A percentile compares a stretch with the other conserved stretches of the same genome.
phyloP scores from a whole-genome alignment of 2,113 vertebrate genomes.

The Lepisosteus osseus region DNA sequence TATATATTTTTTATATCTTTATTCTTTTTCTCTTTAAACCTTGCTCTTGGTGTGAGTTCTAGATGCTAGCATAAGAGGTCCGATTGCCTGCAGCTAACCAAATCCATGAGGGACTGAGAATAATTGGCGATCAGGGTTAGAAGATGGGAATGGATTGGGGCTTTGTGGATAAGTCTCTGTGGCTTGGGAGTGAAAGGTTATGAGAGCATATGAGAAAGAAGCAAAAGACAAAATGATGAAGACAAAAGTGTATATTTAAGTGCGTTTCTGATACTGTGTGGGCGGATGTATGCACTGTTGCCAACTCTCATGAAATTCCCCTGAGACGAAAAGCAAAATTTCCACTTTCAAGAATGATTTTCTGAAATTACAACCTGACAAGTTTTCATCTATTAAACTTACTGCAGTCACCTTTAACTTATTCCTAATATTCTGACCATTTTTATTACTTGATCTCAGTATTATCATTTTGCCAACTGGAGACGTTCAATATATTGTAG shows the following conservation, averaged over 20 bases:
- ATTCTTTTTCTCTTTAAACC: conserved; percentile 1
- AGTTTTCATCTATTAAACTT: conserved; percentile 9
- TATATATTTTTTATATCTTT: conserved; percentile 14
- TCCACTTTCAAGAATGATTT: conserved; percentile 15
- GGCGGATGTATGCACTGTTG: conserved; percentile 15
- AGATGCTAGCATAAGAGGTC: conserved; percentile 5
- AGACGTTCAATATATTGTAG: too few relatives aligned
- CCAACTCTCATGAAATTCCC: conserved; percentile 22
- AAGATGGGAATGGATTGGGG: conserved; percentile 21
- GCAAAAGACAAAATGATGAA: conserved; percentile 19
- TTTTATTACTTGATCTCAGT: too few relatives aligned
- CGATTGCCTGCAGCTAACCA: conserved; percentile 27
- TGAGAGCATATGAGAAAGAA: conserved; percentile 13
- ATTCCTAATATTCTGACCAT: too few relatives aligned
- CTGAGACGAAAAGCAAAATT: conserved; percentile 18
- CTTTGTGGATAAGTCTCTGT: conserved; percentile 20
- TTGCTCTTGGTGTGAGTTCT: conserved; percentile 10
- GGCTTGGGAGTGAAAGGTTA: conserved; percentile 24
- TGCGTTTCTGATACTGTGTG: conserved; percentile 16
- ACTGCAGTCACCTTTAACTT: neutral
- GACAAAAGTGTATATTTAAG: conserved; percentile 16
- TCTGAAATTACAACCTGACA: conserved; percentile 25
- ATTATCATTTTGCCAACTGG: too few relatives aligned
- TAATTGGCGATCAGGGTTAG: conserved; percentile 29
- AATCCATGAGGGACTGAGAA: conserved; percentile 18